Evolutionary conservation across 2,113 vertebrate genomes (phyloP).

Genomic region (Formicarius rufipectus): DNA sequence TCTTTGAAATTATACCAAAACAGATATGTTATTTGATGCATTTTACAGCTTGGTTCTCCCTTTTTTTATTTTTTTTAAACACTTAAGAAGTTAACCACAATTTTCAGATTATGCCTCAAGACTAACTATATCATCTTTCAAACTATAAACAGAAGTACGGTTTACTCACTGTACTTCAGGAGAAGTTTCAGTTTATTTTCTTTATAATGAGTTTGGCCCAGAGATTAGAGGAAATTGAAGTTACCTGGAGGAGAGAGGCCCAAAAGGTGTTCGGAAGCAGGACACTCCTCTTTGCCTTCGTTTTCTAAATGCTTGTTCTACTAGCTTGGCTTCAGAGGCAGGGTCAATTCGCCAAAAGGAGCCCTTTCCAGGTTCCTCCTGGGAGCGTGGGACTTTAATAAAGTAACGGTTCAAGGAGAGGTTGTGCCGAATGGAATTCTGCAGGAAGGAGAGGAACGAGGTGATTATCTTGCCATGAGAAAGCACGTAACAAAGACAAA

Average conservation of each 20-base stretch:
- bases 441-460: constrained; percentile 38
- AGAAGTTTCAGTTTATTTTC: background rate
- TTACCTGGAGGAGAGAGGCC: constrained; percentile 95
- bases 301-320: constrained; percentile 98
- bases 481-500: background rate
- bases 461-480: background rate
- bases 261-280: constrained; percentile 97
- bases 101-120: background rate
- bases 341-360: constrained; percentile 98
- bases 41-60: background rate
- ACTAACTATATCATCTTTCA: background rate
- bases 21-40: background rate
- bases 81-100: background rate
- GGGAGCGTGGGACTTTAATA: constrained; percentile 97
- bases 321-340: constrained; percentile 91
- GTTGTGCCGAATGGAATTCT: constrained; percentile 99
- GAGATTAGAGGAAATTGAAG: background rate
- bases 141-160: background rate
- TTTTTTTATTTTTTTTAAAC: background rate
- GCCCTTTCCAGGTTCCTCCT: constrained; percentile 97
- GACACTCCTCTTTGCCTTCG: constrained; percentile 94
- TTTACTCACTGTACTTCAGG: background rate
- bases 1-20: constrained; percentile 26
- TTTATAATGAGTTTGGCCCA: background rate
- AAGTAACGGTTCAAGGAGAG: constrained; percentile 98